These are phyloP conservation scores for Ia io DNA, from an alignment of 2,113 vertebrate species.

Conservation along the genomic window DNA sequence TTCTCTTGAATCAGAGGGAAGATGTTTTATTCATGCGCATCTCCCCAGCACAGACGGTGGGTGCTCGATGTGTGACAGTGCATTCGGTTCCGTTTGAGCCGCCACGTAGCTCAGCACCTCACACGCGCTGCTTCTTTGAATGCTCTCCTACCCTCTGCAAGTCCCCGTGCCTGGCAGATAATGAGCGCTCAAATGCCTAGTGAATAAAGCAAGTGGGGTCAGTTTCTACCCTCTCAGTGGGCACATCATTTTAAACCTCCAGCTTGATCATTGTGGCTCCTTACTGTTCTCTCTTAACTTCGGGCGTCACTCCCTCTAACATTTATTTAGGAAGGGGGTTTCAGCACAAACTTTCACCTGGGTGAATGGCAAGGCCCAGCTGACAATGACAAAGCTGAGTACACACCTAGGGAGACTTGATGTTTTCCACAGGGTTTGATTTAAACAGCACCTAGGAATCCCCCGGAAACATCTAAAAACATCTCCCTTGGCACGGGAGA, in stretches of 20 bases:
- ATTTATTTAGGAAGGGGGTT: background rate
- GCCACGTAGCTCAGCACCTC: background rate
- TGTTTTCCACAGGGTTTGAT: background rate
- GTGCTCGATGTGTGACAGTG: rapidly evolving
- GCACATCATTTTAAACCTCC: background rate
- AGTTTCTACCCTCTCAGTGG: background rate
- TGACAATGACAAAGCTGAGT: background rate
- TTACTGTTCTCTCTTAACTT: background rate
- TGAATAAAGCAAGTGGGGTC: background rate
- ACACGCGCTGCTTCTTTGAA: rapidly evolving
- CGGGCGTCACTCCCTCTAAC: background rate
- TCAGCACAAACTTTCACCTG: background rate
- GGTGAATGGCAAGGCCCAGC: background rate
- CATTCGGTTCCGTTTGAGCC: rapidly evolving
- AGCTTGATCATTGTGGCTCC: background rate
- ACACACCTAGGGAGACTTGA: background rate
- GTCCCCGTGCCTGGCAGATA: background rate
- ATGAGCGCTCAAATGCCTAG: background rate
- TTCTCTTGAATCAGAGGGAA: constrained; percentile 34
- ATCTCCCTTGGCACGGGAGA: background rate
- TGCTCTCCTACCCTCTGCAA: background rate
- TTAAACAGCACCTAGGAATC: background rate
- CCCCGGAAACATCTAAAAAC: background rate
- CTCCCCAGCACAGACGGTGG: background rate
- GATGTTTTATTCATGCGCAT: background rate